Conservation (phyloP, 2,888 invertebrate genomes). For the Bugula neritina region DNA sequence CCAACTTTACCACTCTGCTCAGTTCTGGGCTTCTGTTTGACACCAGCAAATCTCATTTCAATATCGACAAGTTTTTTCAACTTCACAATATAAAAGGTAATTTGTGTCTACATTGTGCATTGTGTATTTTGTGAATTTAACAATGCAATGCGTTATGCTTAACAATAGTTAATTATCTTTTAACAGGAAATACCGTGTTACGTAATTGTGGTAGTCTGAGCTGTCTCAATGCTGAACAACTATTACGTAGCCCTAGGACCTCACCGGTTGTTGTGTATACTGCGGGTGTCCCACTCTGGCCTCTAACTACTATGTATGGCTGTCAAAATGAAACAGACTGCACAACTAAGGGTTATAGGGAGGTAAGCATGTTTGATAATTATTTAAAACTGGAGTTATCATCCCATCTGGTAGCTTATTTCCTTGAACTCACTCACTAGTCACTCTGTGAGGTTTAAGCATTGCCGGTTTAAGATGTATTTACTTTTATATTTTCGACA, state of each 20-base stretch:
- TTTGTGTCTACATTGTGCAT: too few relatives aligned
- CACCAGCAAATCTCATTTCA: not conserved
- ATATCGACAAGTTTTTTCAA: not conserved
- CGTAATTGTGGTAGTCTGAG: not conserved
- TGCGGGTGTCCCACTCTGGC: not conserved
- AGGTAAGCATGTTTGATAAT: too few relatives aligned
- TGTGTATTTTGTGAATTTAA: too few relatives aligned
- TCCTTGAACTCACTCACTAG: too few relatives aligned
- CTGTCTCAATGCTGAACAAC: not conserved
- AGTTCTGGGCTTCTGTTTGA: constrained; percentile 3
- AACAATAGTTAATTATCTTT: too few relatives aligned
- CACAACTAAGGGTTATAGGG: too few relatives aligned
- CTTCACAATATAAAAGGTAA: constrained; percentile 10
- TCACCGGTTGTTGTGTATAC: not conserved
- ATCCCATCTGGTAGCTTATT: too few relatives aligned
- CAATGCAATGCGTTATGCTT: too few relatives aligned
- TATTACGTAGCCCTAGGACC: not conserved
- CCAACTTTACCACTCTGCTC: constrained; percentile 2
- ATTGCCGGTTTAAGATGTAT: too few relatives aligned
- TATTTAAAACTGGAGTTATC: too few relatives aligned
- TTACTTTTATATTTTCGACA: too few relatives aligned
- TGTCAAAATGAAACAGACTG: not conserved
- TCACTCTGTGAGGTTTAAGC: too few relatives aligned
- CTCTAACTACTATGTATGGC: not conserved
- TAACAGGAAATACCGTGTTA: not conserved